A percentile compares a stretch with the other conserved stretches of the same genome.
phyloP scores from a whole-genome alignment of 2,888 invertebrate genomes.

The Prosapia bicincta region DNA sequence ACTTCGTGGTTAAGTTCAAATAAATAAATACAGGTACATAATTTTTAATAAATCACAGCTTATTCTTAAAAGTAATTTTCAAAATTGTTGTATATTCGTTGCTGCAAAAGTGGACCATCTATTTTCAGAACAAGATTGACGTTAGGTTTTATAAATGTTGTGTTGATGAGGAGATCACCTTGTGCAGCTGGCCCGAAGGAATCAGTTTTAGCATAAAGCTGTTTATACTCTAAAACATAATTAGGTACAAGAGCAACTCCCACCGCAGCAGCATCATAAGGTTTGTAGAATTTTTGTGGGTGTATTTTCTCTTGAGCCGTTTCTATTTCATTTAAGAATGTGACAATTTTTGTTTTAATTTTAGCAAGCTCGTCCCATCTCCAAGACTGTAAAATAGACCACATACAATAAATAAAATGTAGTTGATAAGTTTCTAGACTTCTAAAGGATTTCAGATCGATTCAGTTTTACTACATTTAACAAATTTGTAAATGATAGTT shows the following conservation, averaged over 20 bases:
- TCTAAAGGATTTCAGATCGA: too few species aligned
- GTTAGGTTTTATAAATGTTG: background rate
- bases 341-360: conserved; percentile 45
- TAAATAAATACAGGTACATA: too few species aligned
- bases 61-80: too few species aligned
- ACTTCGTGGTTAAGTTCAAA: too few species aligned
- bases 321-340: conserved; percentile 54
- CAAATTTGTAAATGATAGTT: too few species aligned
- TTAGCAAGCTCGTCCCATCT: conserved; percentile 49
- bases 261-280: conserved; percentile 13
- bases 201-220: conserved; percentile 19
- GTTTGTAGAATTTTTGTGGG: background rate
- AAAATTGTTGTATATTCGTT: background rate
- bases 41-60: too few species aligned
- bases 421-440: too few species aligned
- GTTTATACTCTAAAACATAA: background rate
- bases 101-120: background rate
- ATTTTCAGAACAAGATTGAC: conserved; percentile 1
- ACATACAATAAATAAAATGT: too few species aligned
- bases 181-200: conserved; percentile 7
- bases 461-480: too few species aligned
- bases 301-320: background rate
- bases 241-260: conserved; percentile 7
- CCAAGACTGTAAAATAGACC: conserved; percentile 54
- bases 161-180: conserved; percentile 15